Percentiles rank a stretch among this genome's conserved stretches.
Evolutionary conservation across 2,888 invertebrate species (phyloP).

Genomic region (Ischnura elegans): DNA sequence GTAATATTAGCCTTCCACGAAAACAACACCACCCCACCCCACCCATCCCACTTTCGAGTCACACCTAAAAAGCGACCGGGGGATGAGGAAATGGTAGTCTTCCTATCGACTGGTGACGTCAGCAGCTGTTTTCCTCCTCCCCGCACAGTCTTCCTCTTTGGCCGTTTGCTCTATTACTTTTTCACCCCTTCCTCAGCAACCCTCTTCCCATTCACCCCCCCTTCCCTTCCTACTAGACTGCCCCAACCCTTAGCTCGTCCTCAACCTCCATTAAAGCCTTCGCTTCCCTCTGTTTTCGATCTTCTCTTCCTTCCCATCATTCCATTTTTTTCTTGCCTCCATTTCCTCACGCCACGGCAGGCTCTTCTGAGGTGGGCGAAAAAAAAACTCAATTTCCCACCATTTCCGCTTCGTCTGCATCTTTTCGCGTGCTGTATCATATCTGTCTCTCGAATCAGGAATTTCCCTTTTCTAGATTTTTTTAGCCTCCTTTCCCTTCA

Average conservation of each 20-base stretch:
- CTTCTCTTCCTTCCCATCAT: background rate
- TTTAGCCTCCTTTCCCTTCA: background rate
- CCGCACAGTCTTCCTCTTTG: background rate
- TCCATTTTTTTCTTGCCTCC: background rate
- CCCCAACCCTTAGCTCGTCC: background rate
- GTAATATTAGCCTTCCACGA: constrained; percentile 27
- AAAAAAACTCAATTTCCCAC: background rate
- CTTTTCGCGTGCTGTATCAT: background rate
- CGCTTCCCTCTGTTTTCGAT: background rate
- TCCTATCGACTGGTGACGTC: constrained; percentile 26
- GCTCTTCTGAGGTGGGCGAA: background rate
- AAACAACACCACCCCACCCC: background rate
- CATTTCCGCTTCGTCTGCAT: background rate
- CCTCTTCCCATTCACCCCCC: background rate
- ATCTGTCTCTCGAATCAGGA: background rate
- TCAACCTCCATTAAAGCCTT: background rate
- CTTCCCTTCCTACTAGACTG: background rate
- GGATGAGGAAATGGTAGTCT: background rate
- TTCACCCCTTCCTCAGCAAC: background rate
- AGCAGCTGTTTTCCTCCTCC: background rate
- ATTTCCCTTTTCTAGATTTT: background rate
- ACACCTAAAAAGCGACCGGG: constrained; percentile 22
- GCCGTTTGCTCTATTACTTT: background rate
- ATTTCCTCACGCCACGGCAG: background rate
- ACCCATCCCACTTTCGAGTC: background rate